Evolutionary conservation across 2,113 vertebrate genomes (phyloP).

Genomic region (Sylvicapra grimmia): DNA sequence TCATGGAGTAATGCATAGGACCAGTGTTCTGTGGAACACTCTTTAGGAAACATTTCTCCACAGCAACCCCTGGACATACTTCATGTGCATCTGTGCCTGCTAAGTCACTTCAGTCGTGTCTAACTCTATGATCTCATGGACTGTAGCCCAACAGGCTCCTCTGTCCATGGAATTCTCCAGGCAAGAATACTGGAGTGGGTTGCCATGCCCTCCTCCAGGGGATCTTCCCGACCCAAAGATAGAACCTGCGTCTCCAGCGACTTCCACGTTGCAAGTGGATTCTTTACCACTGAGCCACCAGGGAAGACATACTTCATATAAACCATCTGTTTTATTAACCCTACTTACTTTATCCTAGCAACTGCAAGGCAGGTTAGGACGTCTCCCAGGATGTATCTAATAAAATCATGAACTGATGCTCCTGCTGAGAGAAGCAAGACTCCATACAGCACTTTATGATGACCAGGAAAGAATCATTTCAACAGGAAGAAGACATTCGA

Average conservation of each 20-base stretch:
- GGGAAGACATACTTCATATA: not conserved
- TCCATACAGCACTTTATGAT: rapidly evolving
- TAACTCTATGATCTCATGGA: not conserved
- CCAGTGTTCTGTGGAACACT: rapidly evolving
- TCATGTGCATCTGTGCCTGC: not conserved
- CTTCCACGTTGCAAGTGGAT: not conserved
- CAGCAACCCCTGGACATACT: rapidly evolving
- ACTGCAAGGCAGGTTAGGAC: not conserved
- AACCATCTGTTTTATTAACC: not conserved
- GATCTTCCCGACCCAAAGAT: not conserved
- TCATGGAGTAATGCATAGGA: rapidly evolving
- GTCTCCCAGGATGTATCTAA: not conserved
- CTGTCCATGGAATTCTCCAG: not conserved
- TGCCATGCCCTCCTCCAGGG: not conserved
- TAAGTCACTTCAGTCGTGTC: not conserved
- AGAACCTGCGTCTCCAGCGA: rapidly evolving
- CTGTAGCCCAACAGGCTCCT: not conserved
- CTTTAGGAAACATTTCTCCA: no score
- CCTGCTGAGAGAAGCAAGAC: rapidly evolving
- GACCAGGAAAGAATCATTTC: not conserved
- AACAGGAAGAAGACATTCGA: rapidly evolving
- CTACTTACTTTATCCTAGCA: not conserved
- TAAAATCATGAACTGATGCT: not conserved
- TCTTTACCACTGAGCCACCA: not conserved
- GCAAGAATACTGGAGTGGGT: not conserved